Conservation (phyloP, 2,113 vertebrate species). For the Burhinus oedicnemus region DNA sequence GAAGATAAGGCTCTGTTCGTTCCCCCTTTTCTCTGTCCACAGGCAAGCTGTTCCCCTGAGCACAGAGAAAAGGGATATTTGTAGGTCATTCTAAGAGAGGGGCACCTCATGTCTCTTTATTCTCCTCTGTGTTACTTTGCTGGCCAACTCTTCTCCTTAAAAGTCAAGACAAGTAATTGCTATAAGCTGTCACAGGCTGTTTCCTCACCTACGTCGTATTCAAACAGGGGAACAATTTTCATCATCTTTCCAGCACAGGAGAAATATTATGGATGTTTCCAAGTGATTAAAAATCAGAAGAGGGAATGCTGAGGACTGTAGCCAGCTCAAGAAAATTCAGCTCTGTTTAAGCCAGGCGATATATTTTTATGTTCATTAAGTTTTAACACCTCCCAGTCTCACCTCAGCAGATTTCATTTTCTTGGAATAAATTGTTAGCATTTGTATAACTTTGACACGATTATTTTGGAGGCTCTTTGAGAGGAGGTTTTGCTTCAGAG, state of each 20-base stretch:
- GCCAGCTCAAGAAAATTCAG: background rate
- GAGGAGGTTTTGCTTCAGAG: background rate
- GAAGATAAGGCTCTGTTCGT: background rate
- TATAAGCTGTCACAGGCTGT: background rate
- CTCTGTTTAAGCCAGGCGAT: background rate
- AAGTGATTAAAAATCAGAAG: constrained; percentile 33
- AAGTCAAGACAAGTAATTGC: background rate
- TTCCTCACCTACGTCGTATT: background rate
- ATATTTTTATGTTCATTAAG: constrained; percentile 28
- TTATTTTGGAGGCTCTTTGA: background rate
- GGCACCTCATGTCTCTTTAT: background rate
- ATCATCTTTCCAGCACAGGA: background rate
- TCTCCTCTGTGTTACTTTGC: background rate
- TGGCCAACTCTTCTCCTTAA: background rate
- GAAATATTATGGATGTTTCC: background rate
- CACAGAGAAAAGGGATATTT: background rate
- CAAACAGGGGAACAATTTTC: background rate
- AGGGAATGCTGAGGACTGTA: background rate
- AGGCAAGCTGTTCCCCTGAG: background rate
- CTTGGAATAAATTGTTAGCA: constrained; percentile 36
- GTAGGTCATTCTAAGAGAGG: background rate
- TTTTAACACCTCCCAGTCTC: constrained; percentile 39
- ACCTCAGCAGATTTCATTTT: constrained; percentile 46
- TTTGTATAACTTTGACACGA: background rate
- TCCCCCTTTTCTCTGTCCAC: background rate